Evolutionary conservation across 1,140 invertebrate species (phyloP), one percentile per base, ranked within the genome.

Genomic region (Anastrepha ludens): DNA sequence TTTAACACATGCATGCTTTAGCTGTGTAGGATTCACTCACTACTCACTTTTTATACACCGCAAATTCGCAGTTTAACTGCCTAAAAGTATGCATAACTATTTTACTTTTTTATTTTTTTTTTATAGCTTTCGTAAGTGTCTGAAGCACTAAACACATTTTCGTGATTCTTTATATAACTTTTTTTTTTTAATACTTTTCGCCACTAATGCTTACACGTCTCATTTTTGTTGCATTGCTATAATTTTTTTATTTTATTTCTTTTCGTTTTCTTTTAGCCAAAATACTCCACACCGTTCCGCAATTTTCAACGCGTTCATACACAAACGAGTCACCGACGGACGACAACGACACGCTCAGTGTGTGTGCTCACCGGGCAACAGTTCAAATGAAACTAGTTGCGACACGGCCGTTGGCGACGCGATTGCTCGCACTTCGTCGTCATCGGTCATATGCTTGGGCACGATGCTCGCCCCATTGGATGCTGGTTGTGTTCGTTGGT

Each of bases 351-450:
- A 55, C 74, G 17, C 47, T 50, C 74, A 55, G 41, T 55, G 47
- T 81, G 20, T 81, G 74, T 81, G 74, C 74, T 81, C 9, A 81
- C 74, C 47, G 74, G 74, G 47, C 74, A 81, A 81, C 74, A 81
- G 74, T 81, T 81, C 74, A 81, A 81, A 81, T 81, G 74, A 81
- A 81, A 81, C 74, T 81, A 81, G 74, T 81, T 81, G 74, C 47
- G 47, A 81, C 47, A 81, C 74, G 47, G 47, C 74, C 55, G 74
- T n/a, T 81, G 74, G 47, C 47, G 50, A 81, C n/a, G 74, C 74
- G 74, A 81, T 81, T 81, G 74, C 47, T 81, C 47, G 47, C 74
- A 81, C 47, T 81, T 55, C 39, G 67, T 2, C 67, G 4, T 15
- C 64, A 4, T 11, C 17, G 47, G 44, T 78, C 44, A 55, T 55